Evolutionary conservation across 1,140 invertebrate species (phyloP), one percentile per base, ranked within the genome.

Genomic region (Drosophila guanche): DNA sequence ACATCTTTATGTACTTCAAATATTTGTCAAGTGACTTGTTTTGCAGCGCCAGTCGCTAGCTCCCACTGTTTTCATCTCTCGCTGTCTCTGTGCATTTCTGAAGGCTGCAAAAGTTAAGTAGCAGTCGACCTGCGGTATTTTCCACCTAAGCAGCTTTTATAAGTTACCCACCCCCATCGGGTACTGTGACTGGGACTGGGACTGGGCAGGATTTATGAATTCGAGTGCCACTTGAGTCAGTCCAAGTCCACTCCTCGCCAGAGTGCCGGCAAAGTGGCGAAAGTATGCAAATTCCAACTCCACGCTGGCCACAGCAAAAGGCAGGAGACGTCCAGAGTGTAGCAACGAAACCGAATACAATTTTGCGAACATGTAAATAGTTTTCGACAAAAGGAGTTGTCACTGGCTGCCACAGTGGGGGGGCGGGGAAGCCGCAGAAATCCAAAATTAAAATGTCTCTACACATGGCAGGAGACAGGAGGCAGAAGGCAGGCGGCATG

Each of bases 1-100:
- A 33, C 10, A 33, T 10, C 10, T 10, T 2, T 8, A 27, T 27
- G 5, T 10, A 33, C 8, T 8, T 37, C 10, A 3, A 10, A 74
- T 65, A 81, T 76, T 79, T 71, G 65, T 79, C 76, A 61, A 84
- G 79, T 85, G 76, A 23, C 53, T 85, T 84, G 79, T 85, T 83
- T 75, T 85, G 46, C 79, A 74, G 45, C 41, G n/a, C 10, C 27
- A 16, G 23, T 14, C 6, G 25, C 20, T n/a, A 27, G 37, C 20
- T 50, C 25, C 20, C 23, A 22, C 10, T 84, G 84, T 72, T 75
- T 86, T 83, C 67, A 27, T 10, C 25, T 43, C 25, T 40, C 2
- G n/a, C 22, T 8, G 33, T 37, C 45, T 56, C 14, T 69, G 66
- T 68, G 53, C 51, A 67, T 68, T 67, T 68, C 55, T 68, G 62